Percentiles rank a stretch among this genome's conserved stretches.
phyloP scores from a whole-genome alignment of 2,797 vertebrate species.

The Crocidura indochinensis region DNA sequence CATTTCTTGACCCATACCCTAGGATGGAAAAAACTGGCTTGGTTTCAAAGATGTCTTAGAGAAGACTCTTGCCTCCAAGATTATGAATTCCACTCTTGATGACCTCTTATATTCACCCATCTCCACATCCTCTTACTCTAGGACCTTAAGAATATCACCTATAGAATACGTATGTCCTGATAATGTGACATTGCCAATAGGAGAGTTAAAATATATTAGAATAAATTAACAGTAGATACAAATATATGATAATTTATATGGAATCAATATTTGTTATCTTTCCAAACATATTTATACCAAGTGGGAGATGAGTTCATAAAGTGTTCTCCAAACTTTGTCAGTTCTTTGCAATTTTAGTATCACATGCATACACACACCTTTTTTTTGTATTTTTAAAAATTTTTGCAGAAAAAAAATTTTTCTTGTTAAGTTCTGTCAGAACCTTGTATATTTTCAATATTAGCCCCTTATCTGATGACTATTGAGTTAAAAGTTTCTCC shows the following conservation, averaged over 20 bases:
- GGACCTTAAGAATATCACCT: slow-evolving; percentile 23
- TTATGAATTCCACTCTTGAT: slow-evolving; percentile 15
- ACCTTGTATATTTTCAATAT: too few species aligned
- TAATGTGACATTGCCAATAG: slow-evolving; percentile 39
- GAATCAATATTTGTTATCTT: slow-evolving; percentile 5
- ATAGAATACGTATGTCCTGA: slow-evolving; percentile 43
- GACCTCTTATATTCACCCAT: neutral
- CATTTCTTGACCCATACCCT: neutral
- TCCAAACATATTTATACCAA: slow-evolving; percentile 60
- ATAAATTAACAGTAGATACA: neutral
- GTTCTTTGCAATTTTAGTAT: slow-evolving; percentile 51
- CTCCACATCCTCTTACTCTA: slow-evolving; percentile 4
- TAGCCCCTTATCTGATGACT: too few species aligned
- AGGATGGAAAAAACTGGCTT: slow-evolving; percentile 24
- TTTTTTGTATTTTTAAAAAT: slow-evolving; percentile 40
- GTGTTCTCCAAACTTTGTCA: neutral
- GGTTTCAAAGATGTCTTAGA: slow-evolving; percentile 45
- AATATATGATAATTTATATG: neutral
- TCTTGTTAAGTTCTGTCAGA: too few species aligned
- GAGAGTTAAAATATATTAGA: slow-evolving; percentile 41
- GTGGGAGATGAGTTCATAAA: slow-evolving; percentile 2
- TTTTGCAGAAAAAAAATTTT: slow-evolving; percentile 45
- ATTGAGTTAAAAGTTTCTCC: too few species aligned
- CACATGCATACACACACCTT: neutral
- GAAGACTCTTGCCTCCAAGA: slow-evolving; percentile 25